These are phyloP conservation scores for Anniella stebbinsi DNA, from an alignment of 2,797 vertebrate genomes.

Conservation along the genomic window DNA sequence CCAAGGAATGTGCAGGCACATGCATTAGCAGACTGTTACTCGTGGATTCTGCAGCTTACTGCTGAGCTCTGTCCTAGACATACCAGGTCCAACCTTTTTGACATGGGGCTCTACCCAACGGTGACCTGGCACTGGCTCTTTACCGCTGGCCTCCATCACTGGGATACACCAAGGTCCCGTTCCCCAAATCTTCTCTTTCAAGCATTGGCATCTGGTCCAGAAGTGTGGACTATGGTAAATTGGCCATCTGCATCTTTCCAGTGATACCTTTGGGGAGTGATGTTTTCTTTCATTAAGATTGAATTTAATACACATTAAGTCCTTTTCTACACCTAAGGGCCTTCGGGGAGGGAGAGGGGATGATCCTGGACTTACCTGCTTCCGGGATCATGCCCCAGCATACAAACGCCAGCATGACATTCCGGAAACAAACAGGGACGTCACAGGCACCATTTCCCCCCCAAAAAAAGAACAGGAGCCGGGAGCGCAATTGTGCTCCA, in stretches of 20 bases:
- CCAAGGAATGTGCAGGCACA: background rate
- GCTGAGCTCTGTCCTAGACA: background rate
- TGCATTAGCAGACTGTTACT: background rate
- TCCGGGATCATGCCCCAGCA: too few relatives aligned
- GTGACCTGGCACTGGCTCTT: background rate
- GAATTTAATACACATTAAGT: background rate
- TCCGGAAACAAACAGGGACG: too few relatives aligned
- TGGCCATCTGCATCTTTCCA: background rate
- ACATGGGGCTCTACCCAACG: background rate
- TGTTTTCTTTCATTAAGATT: rapidly evolving
- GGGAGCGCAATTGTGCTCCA: too few relatives aligned
- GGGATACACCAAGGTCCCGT: background rate
- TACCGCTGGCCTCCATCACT: background rate
- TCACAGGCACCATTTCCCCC: too few relatives aligned
- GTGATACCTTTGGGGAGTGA: background rate
- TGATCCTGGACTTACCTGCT: too few relatives aligned
- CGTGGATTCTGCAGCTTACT: background rate
- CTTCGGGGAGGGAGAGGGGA: too few relatives aligned
- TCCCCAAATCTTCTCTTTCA: background rate
- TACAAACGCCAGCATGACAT: too few relatives aligned
- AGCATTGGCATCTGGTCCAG: background rate
- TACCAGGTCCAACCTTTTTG: background rate
- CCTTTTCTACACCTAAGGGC: too few relatives aligned
- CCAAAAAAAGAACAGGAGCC: too few relatives aligned
- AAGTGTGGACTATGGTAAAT: background rate